Conservation (phyloP, 2,797 vertebrate species). For the Macropodus opercularis region DNA sequence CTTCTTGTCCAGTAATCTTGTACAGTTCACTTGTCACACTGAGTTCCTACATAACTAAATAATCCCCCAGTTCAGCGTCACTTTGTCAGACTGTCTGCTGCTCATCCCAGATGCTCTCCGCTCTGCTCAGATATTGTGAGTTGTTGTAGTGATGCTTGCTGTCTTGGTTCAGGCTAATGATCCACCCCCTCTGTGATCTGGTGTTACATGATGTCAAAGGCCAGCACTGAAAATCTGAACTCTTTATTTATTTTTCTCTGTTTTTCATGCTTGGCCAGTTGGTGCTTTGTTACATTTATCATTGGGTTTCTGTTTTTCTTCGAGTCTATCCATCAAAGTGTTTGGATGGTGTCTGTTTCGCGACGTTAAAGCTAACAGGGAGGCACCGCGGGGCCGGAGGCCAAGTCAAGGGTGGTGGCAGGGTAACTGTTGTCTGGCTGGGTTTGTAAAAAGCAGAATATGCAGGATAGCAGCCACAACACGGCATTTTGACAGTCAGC, state of each 20-base stretch:
- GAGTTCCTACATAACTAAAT: no score
- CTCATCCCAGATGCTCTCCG: no score
- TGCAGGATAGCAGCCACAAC: slow-evolving; percentile 22
- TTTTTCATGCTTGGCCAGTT: slow-evolving; percentile 17
- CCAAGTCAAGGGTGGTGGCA: slow-evolving; percentile 29
- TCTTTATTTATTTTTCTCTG: slow-evolving; percentile 2
- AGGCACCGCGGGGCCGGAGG: slow-evolving; percentile 6
- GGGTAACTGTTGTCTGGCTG: slow-evolving; percentile 3
- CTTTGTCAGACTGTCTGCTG: no score
- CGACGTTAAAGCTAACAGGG: background rate
- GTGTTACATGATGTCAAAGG: slow-evolving; percentile 2
- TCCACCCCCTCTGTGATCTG: slow-evolving; percentile 1
- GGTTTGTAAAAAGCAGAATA: slow-evolving; percentile 22
- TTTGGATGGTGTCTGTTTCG: slow-evolving; percentile 35
- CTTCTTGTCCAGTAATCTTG: no score
- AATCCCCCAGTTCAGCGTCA: no score
- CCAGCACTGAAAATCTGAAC: slow-evolving; percentile 7
- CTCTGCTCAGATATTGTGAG: no score
- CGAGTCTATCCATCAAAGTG: slow-evolving; percentile 17
- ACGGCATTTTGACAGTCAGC: slow-evolving; percentile 35
- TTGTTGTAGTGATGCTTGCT: no score
- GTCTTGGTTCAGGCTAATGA: background rate
- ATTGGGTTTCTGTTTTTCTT: slow-evolving; percentile 16
- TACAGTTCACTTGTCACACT: no score
- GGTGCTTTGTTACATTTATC: slow-evolving; percentile 18